A percentile compares a stretch with the other conserved stretches of the same genome.
Evolutionary conservation across 2,888 invertebrate genomes (phyloP).

Genomic region (Syritta pipiens): DNA sequence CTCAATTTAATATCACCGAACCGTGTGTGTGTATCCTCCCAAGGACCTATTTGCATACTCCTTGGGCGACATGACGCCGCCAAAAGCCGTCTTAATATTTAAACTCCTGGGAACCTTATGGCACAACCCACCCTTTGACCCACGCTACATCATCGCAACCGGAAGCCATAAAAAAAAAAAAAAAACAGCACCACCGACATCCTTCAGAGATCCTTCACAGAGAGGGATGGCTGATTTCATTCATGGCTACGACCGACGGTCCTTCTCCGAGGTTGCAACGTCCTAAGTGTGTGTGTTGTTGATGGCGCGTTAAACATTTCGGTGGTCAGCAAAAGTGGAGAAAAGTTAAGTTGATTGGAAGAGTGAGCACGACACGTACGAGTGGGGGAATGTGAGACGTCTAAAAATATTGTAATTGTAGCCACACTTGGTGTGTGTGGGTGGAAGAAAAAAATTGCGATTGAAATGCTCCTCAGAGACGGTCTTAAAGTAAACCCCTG

Average conservation of each 20-base stretch:
- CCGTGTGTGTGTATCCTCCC: background rate
- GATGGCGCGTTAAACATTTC: background rate
- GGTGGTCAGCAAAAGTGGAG: background rate
- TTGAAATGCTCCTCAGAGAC: too few species aligned
- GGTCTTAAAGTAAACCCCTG: too few species aligned
- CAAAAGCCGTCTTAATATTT: conserved; percentile 29
- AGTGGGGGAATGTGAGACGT: too few species aligned
- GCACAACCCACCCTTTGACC: conserved; percentile 22
- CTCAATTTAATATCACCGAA: conserved; percentile 21
- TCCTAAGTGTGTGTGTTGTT: too few species aligned
- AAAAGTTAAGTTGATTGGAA: background rate
- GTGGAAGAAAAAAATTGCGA: too few species aligned
- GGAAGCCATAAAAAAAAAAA: conserved; percentile 28
- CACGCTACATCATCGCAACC: conserved; percentile 1
- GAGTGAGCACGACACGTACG: too few species aligned
- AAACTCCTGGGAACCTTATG: conserved; percentile 24
- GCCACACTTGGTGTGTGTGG: too few species aligned
- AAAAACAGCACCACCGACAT: conserved; percentile 24
- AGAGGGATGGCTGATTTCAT: background rate
- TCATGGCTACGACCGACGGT: background rate
- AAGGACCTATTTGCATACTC: conserved; percentile 33
- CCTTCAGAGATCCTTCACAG: background rate
- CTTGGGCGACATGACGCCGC: background rate
- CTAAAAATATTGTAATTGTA: too few species aligned
- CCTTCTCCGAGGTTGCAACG: background rate